Evolutionary conservation across 2,113 vertebrate genomes (phyloP).

Genomic region (Oryctolagus cuniculus): mOryCun1.1 NC_091441.1:69134501-69135000

Average conservation of each 20-base stretch:
- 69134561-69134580: too few species aligned
- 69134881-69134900: neutral
- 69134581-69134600: neutral
- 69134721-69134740: neutral
- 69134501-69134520: too few species aligned
- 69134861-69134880: neutral
- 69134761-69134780: neutral
- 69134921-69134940: neutral
- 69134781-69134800: neutral
- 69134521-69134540: too few species aligned
- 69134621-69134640: too few species aligned
- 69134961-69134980: neutral
- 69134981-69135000: neutral
- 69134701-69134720: neutral
- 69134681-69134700: too few species aligned
- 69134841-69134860: neutral
- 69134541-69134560: too few species aligned
- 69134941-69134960: neutral
- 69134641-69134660: neutral
- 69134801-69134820: neutral
- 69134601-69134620: too few species aligned
- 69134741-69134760: neutral
- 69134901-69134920: neutral
- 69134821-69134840: neutral
- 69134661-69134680: neutral